A percentile compares a stretch with the other conserved stretches of the same genome.
Conservation (phyloP, 2,888 invertebrate species). For the Platynereis dumerilii region DNA sequence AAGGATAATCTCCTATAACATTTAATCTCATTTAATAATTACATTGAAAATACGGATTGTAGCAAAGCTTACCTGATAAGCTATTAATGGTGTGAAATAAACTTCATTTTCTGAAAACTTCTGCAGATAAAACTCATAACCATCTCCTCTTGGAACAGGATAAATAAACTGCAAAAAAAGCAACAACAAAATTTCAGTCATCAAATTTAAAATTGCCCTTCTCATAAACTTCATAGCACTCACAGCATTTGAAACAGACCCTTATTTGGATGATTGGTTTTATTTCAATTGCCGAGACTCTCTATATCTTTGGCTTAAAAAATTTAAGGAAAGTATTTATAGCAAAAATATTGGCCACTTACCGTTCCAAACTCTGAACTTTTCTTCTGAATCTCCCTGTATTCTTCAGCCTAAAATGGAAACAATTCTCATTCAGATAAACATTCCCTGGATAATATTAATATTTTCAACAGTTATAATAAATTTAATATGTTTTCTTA, state of each 20-base stretch:
- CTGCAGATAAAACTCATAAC: conserved; percentile 57
- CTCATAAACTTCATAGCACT: neutral
- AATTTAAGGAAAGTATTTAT: neutral
- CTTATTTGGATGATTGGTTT: too few species aligned
- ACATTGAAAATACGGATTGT: too few species aligned
- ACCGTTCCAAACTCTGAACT: conserved; percentile 48
- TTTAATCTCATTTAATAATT: too few species aligned
- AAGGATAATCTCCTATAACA: too few species aligned
- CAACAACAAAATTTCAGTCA: neutral
- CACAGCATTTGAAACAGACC: too few species aligned
- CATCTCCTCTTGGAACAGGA: conserved; percentile 56
- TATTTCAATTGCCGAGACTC: too few species aligned
- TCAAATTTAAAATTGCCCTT: neutral
- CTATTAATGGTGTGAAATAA: conserved; percentile 56
- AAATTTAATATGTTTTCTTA: neutral
- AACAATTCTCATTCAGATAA: conserved; percentile 11
- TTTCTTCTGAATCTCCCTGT: conserved; percentile 47
- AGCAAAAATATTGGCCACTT: conserved; percentile 33
- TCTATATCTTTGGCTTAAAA: neutral
- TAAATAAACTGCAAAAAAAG: conserved; percentile 54
- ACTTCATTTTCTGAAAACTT: conserved; percentile 53
- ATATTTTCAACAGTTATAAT: too few species aligned
- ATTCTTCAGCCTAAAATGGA: conserved; percentile 43
- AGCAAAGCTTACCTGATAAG: conserved; percentile 56
- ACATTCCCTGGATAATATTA: too few species aligned